Conservation (phyloP, 2,888 invertebrate genomes). For the Steinernema hermaphroditum region DNA sequence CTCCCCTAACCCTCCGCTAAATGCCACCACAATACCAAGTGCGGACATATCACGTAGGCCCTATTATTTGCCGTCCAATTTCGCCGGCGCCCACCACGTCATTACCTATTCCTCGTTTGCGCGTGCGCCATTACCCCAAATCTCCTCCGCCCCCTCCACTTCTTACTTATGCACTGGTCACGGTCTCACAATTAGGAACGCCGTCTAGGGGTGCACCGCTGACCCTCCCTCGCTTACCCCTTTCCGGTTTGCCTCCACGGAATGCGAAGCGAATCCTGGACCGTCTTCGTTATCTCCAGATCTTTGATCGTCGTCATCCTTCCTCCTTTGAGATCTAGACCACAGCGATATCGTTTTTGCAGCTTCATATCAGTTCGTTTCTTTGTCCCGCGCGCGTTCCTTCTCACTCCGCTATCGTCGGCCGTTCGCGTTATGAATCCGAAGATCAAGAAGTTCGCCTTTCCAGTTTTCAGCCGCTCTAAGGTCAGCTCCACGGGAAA, state of each 20-base stretch:
- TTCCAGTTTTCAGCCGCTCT: not conserved
- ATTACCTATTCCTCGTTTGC: slow-evolving; percentile 7
- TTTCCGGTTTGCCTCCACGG: not conserved
- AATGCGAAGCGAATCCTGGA: slow-evolving; percentile 5
- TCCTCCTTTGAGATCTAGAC: slow-evolving; percentile 5
- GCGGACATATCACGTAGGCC: no score
- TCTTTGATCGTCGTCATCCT: not conserved
- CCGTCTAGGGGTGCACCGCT: not conserved
- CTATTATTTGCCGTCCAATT: slow-evolving; percentile 5
- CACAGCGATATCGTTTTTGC: slow-evolving; percentile 11
- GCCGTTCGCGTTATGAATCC: not conserved
- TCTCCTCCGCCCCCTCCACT: not conserved
- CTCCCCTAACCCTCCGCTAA: no score
- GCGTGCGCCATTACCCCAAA: not conserved
- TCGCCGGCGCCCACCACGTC: not conserved
- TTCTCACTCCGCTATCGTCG: not conserved
- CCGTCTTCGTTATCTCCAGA: not conserved
- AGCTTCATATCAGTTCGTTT: slow-evolving; percentile 7
- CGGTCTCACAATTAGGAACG: slow-evolving; percentile 10
- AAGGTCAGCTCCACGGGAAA: not conserved
- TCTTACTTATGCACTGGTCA: not conserved
- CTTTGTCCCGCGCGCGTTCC: not conserved
- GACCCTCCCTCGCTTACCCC: not conserved
- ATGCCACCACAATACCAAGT: no score
- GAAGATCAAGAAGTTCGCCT: slow-evolving; percentile 1